Base-by-base conservation (phyloP, 2,797 vertebrate genomes). In the Mareca strepera region DNA sequence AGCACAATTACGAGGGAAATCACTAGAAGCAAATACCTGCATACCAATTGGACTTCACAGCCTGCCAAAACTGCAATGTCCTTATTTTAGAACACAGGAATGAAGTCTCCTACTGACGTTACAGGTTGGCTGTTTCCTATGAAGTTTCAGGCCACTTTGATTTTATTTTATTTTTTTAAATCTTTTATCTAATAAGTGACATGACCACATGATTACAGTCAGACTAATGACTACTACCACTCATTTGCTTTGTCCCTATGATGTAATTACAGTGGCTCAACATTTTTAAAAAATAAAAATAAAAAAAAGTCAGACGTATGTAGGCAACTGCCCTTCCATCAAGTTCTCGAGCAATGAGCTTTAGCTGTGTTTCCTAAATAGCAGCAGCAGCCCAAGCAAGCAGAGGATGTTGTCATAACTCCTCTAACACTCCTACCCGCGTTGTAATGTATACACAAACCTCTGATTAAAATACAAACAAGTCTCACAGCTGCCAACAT, bases 1-100 rank as follows among this genome's bases (percentile, higher is more conserved):
- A 94, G 82, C 81, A 93, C 53, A 94, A 95, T 93, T 67, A 69
- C 26, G 37, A 88, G 56, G 76, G 60, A 85, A 74, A 69, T 62
- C 41, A 44, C 69, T 56, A 81, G 78, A 94, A 87, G 87, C 72
- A 95, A 88, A 90, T 37, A 35, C 35, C 81, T 76, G 39, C 82
- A 75, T 26, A 43, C 31, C 56, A 73, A 67, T 11, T 80, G 58
- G 53, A 84, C 44, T 75, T 85, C 69, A 75, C 0, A 18, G 64
- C 52, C 69, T 82, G 31, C 60, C 56, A 84, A 69, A 95, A 86
- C 28, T 26, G 86, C 53, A 70, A 35, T 3, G 17, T 73, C 58
- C 63, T 62, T 76, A 88, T 62, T 63, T 62, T 58, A 77, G 91
- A 63, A 64, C 2, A 60, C 13, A 44, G 1, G 2, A 82, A 33